phyloP scores from a whole-genome alignment of 2,797 vertebrate genomes.

The Alcedo atthis region DNA sequence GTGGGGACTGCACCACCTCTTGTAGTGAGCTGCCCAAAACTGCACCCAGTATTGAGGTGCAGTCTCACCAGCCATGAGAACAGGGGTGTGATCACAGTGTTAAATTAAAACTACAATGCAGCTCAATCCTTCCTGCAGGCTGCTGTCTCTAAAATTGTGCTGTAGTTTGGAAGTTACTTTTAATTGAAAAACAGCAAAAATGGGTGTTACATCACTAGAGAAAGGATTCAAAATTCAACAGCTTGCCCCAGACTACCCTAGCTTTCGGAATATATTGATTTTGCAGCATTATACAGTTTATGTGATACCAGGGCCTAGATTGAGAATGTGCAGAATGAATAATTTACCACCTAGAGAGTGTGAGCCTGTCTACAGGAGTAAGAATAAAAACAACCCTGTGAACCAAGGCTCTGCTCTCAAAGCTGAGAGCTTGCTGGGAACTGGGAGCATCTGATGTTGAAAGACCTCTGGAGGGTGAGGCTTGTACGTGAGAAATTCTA shows the following conservation, averaged over 20 bases:
- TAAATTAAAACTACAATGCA: background rate
- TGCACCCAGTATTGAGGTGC: background rate
- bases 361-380: background rate
- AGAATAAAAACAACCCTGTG: background rate
- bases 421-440: background rate
- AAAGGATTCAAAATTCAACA: background rate
- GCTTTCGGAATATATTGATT: constrained; percentile 33
- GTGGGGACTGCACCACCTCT: background rate
- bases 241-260: background rate
- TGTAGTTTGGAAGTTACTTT: background rate
- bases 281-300: background rate
- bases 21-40: background rate
- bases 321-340: background rate
- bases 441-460: background rate
- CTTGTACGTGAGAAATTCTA: background rate
- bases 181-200: background rate
- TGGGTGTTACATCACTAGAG: background rate
- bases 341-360: constrained; percentile 17
- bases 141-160: background rate
- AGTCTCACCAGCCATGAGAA: background rate
- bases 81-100: background rate
- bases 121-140: background rate
- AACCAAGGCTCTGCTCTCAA: background rate
- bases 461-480: background rate
- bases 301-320: background rate